A percentile compares a stretch with the other conserved stretches of the same genome.
These are phyloP conservation scores for Dryocosmus kuriphilus DNA, from an alignment of 2,888 invertebrate genomes.

Conservation along the genomic window DNA sequence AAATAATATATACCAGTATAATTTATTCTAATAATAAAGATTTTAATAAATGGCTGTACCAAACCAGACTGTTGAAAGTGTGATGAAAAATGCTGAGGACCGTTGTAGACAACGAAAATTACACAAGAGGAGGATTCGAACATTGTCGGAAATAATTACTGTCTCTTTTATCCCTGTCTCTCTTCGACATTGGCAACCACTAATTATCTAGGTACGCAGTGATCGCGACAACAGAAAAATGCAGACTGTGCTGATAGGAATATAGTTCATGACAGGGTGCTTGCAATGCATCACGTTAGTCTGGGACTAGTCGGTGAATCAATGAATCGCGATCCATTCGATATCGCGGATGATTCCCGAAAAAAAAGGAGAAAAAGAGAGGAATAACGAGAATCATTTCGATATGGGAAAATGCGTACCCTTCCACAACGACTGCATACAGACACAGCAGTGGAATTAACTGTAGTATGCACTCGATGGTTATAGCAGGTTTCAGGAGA, in stretches of 20 bases:
- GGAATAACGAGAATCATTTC: constrained; percentile 53
- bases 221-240: constrained; percentile 22
- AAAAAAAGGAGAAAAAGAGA: constrained; percentile 55
- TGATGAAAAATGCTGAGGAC: constrained; percentile 22
- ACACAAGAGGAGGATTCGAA: constrained; percentile 26
- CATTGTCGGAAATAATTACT: constrained; percentile 34
- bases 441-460: constrained; percentile 23
- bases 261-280: constrained; percentile 18
- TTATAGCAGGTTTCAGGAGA: constrained; percentile 23
- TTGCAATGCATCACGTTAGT: constrained; percentile 5
- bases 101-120: constrained; percentile 8
- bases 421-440: constrained; percentile 43
- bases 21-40: too few relatives aligned
- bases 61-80: not conserved
- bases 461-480: constrained; percentile 31
- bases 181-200: constrained; percentile 12
- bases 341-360: constrained; percentile 61
- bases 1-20: too few relatives aligned
- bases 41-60: too few relatives aligned
- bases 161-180: not conserved
- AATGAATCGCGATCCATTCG: constrained; percentile 57
- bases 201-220: constrained; percentile 17
- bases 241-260: constrained; percentile 1
- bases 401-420: constrained; percentile 53
- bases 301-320: constrained; percentile 49